Conservation (phyloP, 2,888 invertebrate genomes). For the Petrolisthes cinctipes region DNA sequence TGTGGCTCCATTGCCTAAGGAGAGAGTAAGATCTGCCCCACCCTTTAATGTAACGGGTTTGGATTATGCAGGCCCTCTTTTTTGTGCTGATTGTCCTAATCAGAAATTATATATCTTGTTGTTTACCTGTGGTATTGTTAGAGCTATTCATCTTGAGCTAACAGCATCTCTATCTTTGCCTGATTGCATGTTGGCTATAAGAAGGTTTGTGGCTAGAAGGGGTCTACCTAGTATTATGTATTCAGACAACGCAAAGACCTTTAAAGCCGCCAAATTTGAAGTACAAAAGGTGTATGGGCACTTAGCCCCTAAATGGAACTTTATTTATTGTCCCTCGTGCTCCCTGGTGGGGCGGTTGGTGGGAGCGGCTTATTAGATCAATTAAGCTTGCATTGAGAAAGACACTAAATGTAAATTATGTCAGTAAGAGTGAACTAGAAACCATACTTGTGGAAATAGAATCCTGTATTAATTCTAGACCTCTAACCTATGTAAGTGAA, state of each 20-base stretch:
- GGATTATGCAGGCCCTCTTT: conserved; percentile 27
- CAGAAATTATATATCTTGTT: conserved; percentile 36
- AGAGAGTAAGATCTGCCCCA: not conserved
- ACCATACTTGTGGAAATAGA: conserved; percentile 34
- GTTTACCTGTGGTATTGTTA: conserved; percentile 36
- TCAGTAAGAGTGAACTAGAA: conserved; percentile 37
- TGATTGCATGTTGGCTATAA: conserved; percentile 30
- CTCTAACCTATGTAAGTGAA: conserved; percentile 28
- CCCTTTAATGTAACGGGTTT: conserved; percentile 26
- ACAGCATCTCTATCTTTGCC: conserved; percentile 8
- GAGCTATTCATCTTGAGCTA: conserved; percentile 32
- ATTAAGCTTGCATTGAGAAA: conserved; percentile 31
- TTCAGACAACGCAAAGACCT: conserved; percentile 15
- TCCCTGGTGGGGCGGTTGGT: conserved; percentile 10
- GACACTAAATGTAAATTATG: conserved; percentile 34
- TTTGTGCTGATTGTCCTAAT: conserved; percentile 40
- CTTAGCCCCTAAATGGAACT: conserved; percentile 35
- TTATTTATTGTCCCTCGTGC: conserved; percentile 26
- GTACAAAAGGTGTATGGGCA: conserved; percentile 35
- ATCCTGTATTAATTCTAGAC: conserved; percentile 37
- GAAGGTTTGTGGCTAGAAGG: conserved; percentile 23
- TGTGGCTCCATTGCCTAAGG: conserved; percentile 24
- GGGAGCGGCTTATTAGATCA: conserved; percentile 12
- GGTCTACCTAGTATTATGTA: conserved; percentile 19
- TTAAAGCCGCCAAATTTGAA: conserved; percentile 1